phyloP scores from a whole-genome alignment of 2,113 vertebrate genomes.

The Sebastes fasciatus region DNA sequence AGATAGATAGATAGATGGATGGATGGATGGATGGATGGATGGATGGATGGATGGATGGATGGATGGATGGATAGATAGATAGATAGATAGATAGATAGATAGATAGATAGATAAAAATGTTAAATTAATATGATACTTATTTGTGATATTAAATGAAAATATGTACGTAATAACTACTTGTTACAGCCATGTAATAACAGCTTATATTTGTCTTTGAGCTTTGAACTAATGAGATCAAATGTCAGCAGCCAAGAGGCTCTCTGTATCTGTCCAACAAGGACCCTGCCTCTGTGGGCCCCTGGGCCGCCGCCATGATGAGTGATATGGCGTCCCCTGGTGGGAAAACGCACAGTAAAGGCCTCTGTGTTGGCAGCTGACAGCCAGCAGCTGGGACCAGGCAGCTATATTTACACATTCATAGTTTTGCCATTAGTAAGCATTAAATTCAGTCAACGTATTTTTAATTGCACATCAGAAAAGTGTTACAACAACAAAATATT shows the following conservation, averaged over 20 bases:
- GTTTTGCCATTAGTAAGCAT: constrained; percentile 32
- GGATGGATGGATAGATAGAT: no score
- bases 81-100: no score
- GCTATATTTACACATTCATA: constrained; percentile 62
- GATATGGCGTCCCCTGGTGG: constrained; percentile 81
- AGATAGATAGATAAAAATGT: neutral
- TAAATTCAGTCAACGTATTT: constrained; percentile 30
- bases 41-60: no score
- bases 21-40: no score
- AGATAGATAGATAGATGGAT: no score
- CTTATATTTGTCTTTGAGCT: neutral
- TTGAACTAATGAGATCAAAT: constrained; percentile 5
- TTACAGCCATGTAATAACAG: neutral
- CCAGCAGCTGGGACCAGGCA: constrained; percentile 60
- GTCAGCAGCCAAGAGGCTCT: neutral
- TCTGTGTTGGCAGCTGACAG: constrained; percentile 52
- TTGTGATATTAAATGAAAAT: neutral
- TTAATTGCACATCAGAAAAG: constrained; percentile 56
- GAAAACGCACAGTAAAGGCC: constrained; percentile 28
- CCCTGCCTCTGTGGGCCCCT: constrained; percentile 1
- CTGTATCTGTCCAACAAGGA: neutral
- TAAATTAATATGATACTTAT: neutral
- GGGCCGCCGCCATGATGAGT: constrained; percentile 32
- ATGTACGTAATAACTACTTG: neutral
- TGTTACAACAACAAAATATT: constrained; percentile 61